Evolutionary conservation across 2,888 invertebrate species (phyloP).

Genomic region (Graphium colonna): DNA sequence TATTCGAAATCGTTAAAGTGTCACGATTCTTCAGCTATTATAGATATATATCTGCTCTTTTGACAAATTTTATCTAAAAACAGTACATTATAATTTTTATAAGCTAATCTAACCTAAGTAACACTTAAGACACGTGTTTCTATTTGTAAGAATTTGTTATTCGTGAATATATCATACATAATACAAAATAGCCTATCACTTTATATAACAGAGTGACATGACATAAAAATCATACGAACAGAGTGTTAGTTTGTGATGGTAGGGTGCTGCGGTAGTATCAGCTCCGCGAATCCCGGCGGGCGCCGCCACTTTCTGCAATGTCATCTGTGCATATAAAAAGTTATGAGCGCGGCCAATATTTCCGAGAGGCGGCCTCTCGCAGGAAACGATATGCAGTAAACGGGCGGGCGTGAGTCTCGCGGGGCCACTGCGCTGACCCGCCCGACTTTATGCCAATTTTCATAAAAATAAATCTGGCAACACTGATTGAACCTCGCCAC

Average conservation of each 20-base stretch:
- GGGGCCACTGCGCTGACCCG: constrained; percentile 75
- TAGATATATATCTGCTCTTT: no score
- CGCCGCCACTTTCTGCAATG: constrained; percentile 73
- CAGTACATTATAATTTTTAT: no score
- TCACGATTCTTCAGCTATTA: no score
- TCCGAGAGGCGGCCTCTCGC: constrained; percentile 53
- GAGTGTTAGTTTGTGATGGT: no score
- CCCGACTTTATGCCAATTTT: constrained; percentile 79
- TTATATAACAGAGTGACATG: no score
- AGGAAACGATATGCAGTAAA: constrained; percentile 80
- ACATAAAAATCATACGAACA: no score
- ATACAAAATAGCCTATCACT: constrained; percentile 8
- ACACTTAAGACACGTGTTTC: no score
- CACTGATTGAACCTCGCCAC: constrained; percentile 78
- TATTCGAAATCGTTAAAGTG: no score
- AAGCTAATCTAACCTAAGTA: no score
- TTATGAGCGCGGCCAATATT: constrained; percentile 78
- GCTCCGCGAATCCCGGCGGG: constrained; percentile 44
- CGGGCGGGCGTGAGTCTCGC: constrained; percentile 76
- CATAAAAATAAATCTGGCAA: constrained; percentile 79
- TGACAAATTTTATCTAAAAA: no score
- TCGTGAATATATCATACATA: no score
- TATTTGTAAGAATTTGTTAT: no score
- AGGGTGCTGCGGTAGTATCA: constrained; percentile 35
- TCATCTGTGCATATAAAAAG: constrained; percentile 80